phyloP scores from a whole-genome alignment of 2,113 vertebrate species.

The Lepisosteus oculatus region DNA sequence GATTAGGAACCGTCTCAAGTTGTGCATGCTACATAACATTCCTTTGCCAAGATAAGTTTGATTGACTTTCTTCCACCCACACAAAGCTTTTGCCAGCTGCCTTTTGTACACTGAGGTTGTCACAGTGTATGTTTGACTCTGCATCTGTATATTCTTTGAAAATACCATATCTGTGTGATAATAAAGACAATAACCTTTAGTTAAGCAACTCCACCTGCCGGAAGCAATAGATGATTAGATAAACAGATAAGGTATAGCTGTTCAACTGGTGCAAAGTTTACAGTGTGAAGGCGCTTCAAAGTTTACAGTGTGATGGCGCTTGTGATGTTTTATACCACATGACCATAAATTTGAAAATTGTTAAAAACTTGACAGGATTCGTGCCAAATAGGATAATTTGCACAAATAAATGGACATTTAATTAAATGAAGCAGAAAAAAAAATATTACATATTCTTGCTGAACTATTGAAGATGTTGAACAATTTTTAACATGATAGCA shows the following conservation, averaged over 20 bases:
- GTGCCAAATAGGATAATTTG: no score
- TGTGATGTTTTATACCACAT: no score
- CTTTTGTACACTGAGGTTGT: not conserved
- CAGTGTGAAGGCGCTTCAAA: not conserved
- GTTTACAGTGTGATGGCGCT: not conserved
- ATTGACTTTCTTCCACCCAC: constrained; percentile 21
- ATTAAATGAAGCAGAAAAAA: no score
- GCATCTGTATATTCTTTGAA: not conserved
- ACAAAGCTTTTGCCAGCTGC: not conserved
- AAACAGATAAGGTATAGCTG: not conserved
- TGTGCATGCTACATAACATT: not conserved
- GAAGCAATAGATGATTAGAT: constrained; percentile 2
- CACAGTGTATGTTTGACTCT: constrained; percentile 1
- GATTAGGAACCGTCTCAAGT: no score
- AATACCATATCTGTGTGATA: not conserved
- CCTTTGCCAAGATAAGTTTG: not conserved
- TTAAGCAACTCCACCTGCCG: not conserved
- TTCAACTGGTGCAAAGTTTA: constrained; percentile 4
- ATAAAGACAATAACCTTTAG: constrained; percentile 13
- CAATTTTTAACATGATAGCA: no score
- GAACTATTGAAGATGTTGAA: no score
- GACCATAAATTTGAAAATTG: no score
- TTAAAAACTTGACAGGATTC: no score
- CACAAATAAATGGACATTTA: no score
- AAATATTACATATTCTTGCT: no score